Evolutionary conservation across 2,888 invertebrate genomes (phyloP).

Genomic region (Anticlea derivata): DNA sequence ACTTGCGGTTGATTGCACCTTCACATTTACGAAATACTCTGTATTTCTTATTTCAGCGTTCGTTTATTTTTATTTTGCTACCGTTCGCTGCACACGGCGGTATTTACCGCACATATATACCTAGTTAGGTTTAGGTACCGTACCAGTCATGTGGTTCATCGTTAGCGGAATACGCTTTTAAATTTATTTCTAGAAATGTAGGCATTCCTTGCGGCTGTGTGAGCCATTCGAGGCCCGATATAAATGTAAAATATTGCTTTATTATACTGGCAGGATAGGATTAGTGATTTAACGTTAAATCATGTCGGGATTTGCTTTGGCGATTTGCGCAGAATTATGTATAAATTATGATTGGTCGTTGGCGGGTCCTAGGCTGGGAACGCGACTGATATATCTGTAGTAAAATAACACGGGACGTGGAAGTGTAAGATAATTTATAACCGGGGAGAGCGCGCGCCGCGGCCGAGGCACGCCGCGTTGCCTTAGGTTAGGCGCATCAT

Average conservation of each 20-base stretch:
- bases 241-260: constrained; percentile 54
- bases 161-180: constrained; percentile 49
- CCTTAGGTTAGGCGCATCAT: constrained; percentile 78
- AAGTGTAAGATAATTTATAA: constrained; percentile 78
- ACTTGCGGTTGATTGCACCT: constrained; percentile 55
- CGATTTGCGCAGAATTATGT: constrained; percentile 65
- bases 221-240: constrained; percentile 51
- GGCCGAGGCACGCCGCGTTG: constrained; percentile 66
- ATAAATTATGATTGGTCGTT: constrained; percentile 72
- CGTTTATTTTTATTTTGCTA: constrained; percentile 23
- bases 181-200: constrained; percentile 35
- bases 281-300: constrained; percentile 59
- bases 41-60: constrained; percentile 24
- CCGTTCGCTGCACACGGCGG: constrained; percentile 14
- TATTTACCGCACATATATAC: constrained; percentile 12
- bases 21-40: constrained; percentile 32
- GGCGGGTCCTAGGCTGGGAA: constrained; percentile 61
- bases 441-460: constrained; percentile 57
- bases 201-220: constrained; percentile 50
- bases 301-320: constrained; percentile 60
- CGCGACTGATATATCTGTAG: constrained; percentile 74
- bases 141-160: constrained; percentile 48
- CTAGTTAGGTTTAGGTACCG: constrained; percentile 30
- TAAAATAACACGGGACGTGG: constrained; percentile 74
- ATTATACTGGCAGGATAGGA: constrained; percentile 52